Conservation (phyloP, 2,797 vertebrate species). For the Lycodopsis pacificus region DNA sequence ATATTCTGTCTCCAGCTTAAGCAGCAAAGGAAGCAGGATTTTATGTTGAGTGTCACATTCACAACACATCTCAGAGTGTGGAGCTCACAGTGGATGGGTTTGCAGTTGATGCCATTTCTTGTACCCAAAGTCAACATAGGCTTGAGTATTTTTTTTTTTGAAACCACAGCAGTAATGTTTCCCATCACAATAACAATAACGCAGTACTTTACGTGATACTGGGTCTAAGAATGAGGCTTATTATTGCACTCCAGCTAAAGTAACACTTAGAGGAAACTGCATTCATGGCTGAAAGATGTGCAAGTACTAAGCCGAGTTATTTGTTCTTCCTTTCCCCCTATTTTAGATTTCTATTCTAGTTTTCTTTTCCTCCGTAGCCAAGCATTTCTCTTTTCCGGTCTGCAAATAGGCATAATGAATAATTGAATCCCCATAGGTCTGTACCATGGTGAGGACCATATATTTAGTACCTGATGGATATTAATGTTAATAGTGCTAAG, state of each 20-base stretch:
- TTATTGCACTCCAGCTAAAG: neutral
- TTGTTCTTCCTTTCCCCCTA: conserved; percentile 4
- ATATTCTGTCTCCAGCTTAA: neutral
- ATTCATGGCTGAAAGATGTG: conserved; percentile 28
- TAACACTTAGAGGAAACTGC: neutral
- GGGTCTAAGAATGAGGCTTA: neutral
- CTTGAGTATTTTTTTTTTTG: too few relatives aligned
- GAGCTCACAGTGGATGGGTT: neutral
- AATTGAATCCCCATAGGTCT: conserved; percentile 68
- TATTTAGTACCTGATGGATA: conserved; percentile 67
- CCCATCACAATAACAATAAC: neutral
- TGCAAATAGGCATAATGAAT: conserved; percentile 69
- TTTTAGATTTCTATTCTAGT: conserved; percentile 5
- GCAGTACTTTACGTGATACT: neutral
- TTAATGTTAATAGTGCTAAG: conserved; percentile 71
- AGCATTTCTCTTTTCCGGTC: conserved; percentile 39
- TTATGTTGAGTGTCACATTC: neutral
- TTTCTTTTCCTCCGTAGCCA: neutral
- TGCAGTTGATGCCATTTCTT: neutral
- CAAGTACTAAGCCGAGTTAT: conserved; percentile 14
- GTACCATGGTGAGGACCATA: conserved; percentile 57
- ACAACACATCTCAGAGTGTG: neutral
- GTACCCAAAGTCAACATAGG: neutral
- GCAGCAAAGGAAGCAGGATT: neutral
- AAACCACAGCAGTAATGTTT: neutral